These are phyloP conservation scores for Miniopterus natalensis DNA, from an alignment of 2,113 vertebrate genomes.

Conservation along the genomic window DNA sequence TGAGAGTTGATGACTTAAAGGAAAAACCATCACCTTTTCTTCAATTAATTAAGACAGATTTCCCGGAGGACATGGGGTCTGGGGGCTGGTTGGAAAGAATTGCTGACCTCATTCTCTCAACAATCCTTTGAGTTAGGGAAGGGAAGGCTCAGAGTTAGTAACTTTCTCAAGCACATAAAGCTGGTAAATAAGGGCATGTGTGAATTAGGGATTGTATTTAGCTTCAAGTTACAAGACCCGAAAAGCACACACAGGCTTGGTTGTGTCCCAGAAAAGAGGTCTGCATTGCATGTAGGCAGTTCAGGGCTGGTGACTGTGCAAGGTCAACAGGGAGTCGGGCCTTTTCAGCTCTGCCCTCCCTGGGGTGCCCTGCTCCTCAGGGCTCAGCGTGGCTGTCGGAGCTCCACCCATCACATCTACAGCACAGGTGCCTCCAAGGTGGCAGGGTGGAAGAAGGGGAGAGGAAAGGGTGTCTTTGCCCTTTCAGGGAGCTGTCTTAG, in stretches of 20 bases:
- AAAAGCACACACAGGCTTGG: not conserved
- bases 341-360: not conserved
- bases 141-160: not conserved
- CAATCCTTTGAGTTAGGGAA: not conserved
- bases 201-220: not conserved
- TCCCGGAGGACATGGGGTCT: not conserved
- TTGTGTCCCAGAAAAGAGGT: rapidly evolving
- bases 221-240: not conserved
- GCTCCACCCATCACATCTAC: not conserved
- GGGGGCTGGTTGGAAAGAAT: not conserved
- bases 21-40: not conserved
- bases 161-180: not conserved
- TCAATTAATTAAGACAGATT: not conserved
- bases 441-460: not conserved
- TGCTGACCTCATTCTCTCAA: not conserved
- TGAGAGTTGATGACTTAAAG: not conserved
- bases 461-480: not conserved
- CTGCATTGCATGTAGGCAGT: rapidly evolving
- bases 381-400: not conserved
- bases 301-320: not conserved
- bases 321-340: rapidly evolving
- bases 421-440: not conserved
- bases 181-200: not conserved
- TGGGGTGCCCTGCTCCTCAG: not conserved
- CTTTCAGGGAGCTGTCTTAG: not conserved